phyloP scores from a whole-genome alignment of 2,797 vertebrate species.

The Etheostoma nigrum region DNA sequence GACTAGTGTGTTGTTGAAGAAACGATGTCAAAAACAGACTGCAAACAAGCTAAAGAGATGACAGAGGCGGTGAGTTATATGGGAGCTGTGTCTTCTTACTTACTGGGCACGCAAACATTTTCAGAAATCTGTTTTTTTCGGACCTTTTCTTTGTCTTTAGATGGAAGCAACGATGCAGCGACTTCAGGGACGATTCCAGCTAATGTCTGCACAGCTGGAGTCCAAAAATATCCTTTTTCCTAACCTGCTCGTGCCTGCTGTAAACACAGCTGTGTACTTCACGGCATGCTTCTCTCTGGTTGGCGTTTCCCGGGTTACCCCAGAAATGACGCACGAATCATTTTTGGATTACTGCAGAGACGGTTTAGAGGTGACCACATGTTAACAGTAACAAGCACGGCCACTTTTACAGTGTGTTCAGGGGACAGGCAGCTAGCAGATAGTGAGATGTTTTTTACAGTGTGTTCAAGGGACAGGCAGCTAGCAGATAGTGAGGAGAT shows the following conservation, averaged over 20 bases:
- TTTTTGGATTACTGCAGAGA: too few relatives aligned
- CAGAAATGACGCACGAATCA: background rate
- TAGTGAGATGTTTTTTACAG: too few relatives aligned
- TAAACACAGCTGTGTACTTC: background rate
- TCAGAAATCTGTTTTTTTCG: background rate
- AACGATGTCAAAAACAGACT: conserved; percentile 75
- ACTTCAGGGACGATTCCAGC: conserved; percentile 87
- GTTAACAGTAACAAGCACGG: too few relatives aligned
- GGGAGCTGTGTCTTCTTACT: background rate
- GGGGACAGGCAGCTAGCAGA: too few relatives aligned
- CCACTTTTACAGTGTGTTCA: too few relatives aligned
- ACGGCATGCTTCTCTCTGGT: background rate
- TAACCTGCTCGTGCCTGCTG: too few relatives aligned
- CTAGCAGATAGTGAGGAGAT: too few relatives aligned
- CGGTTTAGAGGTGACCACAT: too few relatives aligned
- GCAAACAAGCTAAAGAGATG: conserved; percentile 69
- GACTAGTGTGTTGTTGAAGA: too few relatives aligned
- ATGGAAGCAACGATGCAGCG: conserved; percentile 88
- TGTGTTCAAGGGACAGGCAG: too few relatives aligned
- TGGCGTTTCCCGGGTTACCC: background rate
- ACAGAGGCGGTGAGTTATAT: conserved; percentile 71
- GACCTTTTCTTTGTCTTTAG: conserved; percentile 63
- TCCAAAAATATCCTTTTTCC: conserved; percentile 88
- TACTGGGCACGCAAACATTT: background rate
- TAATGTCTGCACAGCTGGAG: conserved; percentile 84